phyloP scores from a whole-genome alignment of 2,113 vertebrate genomes.

The Marmota monax region DNA sequence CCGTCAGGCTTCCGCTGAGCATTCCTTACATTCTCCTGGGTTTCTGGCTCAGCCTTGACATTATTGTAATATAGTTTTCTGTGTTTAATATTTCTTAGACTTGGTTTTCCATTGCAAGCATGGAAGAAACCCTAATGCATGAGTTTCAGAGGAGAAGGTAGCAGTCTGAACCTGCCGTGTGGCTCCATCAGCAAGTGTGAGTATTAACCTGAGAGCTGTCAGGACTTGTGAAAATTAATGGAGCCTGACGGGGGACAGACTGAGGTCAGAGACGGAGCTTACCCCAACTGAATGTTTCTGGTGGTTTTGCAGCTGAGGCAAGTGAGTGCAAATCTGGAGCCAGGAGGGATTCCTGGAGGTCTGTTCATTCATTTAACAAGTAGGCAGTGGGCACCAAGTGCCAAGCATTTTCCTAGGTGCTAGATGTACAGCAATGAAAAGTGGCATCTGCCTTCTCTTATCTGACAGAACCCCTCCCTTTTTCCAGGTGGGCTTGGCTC shows the following conservation, averaged over 20 bases:
- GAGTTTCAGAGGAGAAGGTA: conserved; percentile 91
- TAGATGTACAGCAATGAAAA: background rate
- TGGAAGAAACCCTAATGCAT: conserved; percentile 91
- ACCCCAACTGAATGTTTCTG: conserved; percentile 86
- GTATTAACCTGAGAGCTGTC: conserved; percentile 89
- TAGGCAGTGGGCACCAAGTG: background rate
- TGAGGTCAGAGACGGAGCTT: conserved; percentile 89
- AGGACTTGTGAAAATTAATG: conserved; percentile 90
- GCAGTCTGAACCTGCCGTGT: conserved; percentile 90
- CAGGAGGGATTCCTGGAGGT: conserved; percentile 78
- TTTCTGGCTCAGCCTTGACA: conserved; percentile 82
- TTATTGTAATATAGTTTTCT: conserved; percentile 90
- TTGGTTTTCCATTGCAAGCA: conserved; percentile 91
- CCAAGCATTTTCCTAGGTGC: background rate
- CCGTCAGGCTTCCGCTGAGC: background rate
- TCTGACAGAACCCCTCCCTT: conserved; percentile 35
- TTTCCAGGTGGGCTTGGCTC: conserved; percentile 46
- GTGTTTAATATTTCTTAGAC: conserved; percentile 92
- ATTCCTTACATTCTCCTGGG: conserved; percentile 85
- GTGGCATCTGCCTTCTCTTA: background rate
- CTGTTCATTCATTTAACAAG: background rate
- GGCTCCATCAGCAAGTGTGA: conserved; percentile 91
- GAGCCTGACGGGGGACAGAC: conserved; percentile 89
- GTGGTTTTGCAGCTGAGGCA: conserved; percentile 85
- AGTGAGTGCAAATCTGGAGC: conserved; percentile 81